Conservation (phyloP, 2,888 invertebrate species). For the Choristoneura rosaceana region DNA sequence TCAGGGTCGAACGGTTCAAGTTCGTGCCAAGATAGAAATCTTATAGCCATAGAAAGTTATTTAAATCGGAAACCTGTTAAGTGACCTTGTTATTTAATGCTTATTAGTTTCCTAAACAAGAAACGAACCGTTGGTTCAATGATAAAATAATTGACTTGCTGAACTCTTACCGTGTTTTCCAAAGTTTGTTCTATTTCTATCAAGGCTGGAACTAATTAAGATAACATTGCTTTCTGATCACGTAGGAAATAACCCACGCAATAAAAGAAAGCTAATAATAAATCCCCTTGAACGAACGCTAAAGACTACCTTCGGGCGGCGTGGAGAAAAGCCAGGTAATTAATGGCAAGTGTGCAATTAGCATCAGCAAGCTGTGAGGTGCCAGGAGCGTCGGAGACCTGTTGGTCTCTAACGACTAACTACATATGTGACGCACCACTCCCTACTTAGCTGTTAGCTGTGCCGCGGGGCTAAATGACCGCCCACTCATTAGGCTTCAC, state of each 20-base stretch:
- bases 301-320: constrained; percentile 40
- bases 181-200: constrained; percentile 7
- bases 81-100: constrained; percentile 27
- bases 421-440: constrained; percentile 7
- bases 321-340: constrained; percentile 54
- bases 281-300: constrained; percentile 19
- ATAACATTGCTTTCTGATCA: constrained; percentile 23
- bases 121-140: constrained; percentile 7
- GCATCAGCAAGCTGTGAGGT: constrained; percentile 29
- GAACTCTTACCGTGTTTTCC: constrained; percentile 1
- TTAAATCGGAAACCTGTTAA: constrained; percentile 31
- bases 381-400: constrained; percentile 53
- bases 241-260: constrained; percentile 12
- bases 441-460: constrained; percentile 12
- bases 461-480: constrained; percentile 27
- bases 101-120: constrained; percentile 29
- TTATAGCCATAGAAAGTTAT: constrained; percentile 26
- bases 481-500: constrained; percentile 38
- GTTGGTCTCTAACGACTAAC: constrained; percentile 49
- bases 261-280: constrained; percentile 15
- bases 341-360: constrained; percentile 59
- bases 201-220: constrained; percentile 19
- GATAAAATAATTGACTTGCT: constrained; percentile 10
- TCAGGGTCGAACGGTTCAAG: constrained; percentile 30
- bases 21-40: constrained; percentile 32